Evolutionary conservation across 2,113 vertebrate species (phyloP), one percentile per base, ranked within the genome.

Genomic region (Petrocephalus microphthalmus): DNA sequence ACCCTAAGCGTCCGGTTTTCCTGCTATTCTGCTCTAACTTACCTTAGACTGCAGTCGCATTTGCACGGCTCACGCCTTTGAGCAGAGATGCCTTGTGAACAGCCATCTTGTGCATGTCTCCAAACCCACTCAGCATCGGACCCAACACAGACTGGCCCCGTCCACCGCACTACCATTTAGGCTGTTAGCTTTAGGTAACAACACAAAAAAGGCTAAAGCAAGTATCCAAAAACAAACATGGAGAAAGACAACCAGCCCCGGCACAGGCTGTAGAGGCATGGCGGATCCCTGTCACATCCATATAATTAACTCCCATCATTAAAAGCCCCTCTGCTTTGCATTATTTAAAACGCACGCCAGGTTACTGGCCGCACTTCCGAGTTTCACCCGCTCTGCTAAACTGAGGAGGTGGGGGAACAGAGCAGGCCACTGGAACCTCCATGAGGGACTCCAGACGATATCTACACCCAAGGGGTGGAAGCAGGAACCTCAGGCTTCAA

Each of bases 11-110:
- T 17, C 17, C 29, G 1, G 2, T 85, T 47, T 64, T 7, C 67
- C 85, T 84, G 87, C 45, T 67, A 33, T 52, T 13, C 56, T 82
- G 25, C 3, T 86, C 88, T 82, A 88, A 87, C 85, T 85, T 47
- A 87, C 22, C 71, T 15, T 13, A 10, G 33, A 4, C 33, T 42
- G 29, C 71, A 78, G 71, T 54, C 17, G 10, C 8, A 17, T 54
- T 15, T 15, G 11, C 11, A 2, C 17, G 17, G 3, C 53, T 15
- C 53, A 13, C 17, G 13, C 17, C 53, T 54, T 54, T 54, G 53
- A 54, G 53, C 11, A 13, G 53, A 54, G 53, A 8, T 19, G 7
- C 15, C 53, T 0, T 54, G 11, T 54, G 53, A 54, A 19, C 53
- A 54, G 53, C 53, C 2, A 8, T 15, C 53, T 7, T 37, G 15